Conservation (phyloP, 1,140 invertebrate genomes). For the Venturia canescens region DNA sequence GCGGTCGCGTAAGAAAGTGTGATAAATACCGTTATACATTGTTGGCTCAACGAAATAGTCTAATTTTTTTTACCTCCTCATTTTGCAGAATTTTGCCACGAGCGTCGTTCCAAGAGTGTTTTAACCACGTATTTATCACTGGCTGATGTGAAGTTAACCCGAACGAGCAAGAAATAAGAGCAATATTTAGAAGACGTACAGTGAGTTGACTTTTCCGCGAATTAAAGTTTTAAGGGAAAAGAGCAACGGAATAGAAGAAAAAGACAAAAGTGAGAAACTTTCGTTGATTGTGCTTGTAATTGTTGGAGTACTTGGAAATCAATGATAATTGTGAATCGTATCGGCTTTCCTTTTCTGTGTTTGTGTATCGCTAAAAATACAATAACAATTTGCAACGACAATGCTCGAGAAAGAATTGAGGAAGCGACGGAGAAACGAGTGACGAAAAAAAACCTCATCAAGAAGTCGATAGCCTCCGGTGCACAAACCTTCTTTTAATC, state of each 20-base stretch:
- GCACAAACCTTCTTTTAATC: not conserved
- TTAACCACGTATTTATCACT: not conserved
- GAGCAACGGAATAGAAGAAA: not conserved
- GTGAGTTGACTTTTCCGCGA: not conserved
- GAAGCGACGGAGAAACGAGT: not conserved
- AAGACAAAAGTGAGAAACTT: not conserved
- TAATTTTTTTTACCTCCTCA: not conserved
- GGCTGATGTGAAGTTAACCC: too few relatives aligned
- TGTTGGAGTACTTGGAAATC: slow-evolving; percentile 27
- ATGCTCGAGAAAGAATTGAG: not conserved
- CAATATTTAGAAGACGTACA: not conserved
- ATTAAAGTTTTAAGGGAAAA: slow-evolving; percentile 12
- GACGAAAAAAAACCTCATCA: not conserved
- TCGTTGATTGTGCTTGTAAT: not conserved
- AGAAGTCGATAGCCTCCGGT: not conserved
- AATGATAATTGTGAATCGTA: slow-evolving; percentile 46
- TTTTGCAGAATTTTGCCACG: not conserved
- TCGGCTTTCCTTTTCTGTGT: slow-evolving; percentile 27
- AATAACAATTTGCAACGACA: slow-evolving; percentile 39
- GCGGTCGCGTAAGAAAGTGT: slow-evolving; percentile 5
- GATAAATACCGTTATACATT: slow-evolving; percentile 6
- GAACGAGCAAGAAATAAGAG: not conserved
- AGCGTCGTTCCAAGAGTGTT: not conserved
- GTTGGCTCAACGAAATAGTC: not conserved
- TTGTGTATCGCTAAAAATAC: slow-evolving; percentile 35